Conservation (phyloP, 2,113 vertebrate species). For the Nicator chloris region DNA sequence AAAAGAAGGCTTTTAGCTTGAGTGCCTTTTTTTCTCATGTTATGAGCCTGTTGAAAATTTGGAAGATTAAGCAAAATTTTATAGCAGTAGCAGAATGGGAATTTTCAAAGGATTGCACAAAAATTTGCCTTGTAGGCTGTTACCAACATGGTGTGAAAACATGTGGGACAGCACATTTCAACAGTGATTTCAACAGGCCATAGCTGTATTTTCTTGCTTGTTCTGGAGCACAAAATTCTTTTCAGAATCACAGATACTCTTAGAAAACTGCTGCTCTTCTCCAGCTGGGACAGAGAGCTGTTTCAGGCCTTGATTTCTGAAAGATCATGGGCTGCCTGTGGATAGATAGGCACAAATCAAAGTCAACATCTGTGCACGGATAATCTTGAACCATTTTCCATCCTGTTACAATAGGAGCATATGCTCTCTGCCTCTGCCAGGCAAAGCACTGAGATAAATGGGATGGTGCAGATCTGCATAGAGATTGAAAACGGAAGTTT, state of each 20-base stretch:
- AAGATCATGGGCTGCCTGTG: conserved; percentile 28
- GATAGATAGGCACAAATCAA: conserved; percentile 38
- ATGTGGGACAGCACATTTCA: background rate
- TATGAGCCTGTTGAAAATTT: background rate
- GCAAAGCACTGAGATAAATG: background rate
- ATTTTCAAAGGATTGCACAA: background rate
- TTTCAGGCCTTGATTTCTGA: background rate
- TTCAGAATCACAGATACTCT: background rate
- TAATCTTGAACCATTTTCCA: conserved; percentile 19
- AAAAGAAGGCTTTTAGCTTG: conserved; percentile 1
- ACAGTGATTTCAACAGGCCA: background rate
- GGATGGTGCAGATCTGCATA: background rate
- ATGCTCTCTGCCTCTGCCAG: background rate
- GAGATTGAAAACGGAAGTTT: background rate
- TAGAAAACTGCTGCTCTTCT: conserved; percentile 17
- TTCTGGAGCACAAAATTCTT: background rate
- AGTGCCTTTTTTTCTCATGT: background rate
- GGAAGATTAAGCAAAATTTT: background rate
- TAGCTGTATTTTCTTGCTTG: background rate
- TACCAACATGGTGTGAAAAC: background rate
- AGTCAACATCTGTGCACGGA: conserved; percentile 24
- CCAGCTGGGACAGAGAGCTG: background rate
- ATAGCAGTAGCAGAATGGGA: background rate
- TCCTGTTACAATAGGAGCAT: background rate
- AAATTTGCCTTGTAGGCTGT: background rate